Conservation (phyloP, 2,113 vertebrate species). For the Salvelinus alpinus region DNA sequence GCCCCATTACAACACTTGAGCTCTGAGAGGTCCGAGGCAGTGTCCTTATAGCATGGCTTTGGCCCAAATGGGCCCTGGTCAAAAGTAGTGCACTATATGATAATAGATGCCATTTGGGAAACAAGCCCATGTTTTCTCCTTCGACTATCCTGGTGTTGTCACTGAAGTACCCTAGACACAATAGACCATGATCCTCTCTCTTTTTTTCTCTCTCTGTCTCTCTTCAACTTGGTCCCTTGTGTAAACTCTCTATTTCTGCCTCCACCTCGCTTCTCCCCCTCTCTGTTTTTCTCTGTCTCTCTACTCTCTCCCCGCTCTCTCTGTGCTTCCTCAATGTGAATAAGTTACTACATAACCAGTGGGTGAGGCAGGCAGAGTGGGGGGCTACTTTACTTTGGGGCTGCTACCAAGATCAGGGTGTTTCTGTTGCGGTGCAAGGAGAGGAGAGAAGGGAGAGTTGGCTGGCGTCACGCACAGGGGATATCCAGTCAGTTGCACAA, state of each 20-base stretch:
- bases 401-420: constrained; percentile 63
- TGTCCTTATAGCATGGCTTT: constrained; percentile 26
- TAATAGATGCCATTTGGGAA: no score
- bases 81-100: no score
- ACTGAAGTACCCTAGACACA: constrained; percentile 52
- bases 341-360: constrained; percentile 65
- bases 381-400: constrained; percentile 7
- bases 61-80: not conserved
- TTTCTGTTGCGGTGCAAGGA: constrained; percentile 37
- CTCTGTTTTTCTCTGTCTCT: constrained; percentile 13
- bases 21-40: constrained; percentile 43
- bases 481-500: not conserved
- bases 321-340: constrained; percentile 54
- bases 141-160: constrained; percentile 37
- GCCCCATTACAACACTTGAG: constrained; percentile 55
- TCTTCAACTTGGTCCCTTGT: constrained; percentile 60
- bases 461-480: constrained; percentile 59
- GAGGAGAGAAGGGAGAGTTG: constrained; percentile 46
- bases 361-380: constrained; percentile 36
- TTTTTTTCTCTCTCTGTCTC: not conserved
- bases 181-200: constrained; percentile 39
- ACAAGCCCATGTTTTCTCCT: constrained; percentile 43
- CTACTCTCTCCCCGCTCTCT: constrained; percentile 12
- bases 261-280: not conserved
- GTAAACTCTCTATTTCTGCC: constrained; percentile 23